Base-by-base conservation (phyloP, 2,113 vertebrate genomes). In the Loxodonta africana region DNA sequence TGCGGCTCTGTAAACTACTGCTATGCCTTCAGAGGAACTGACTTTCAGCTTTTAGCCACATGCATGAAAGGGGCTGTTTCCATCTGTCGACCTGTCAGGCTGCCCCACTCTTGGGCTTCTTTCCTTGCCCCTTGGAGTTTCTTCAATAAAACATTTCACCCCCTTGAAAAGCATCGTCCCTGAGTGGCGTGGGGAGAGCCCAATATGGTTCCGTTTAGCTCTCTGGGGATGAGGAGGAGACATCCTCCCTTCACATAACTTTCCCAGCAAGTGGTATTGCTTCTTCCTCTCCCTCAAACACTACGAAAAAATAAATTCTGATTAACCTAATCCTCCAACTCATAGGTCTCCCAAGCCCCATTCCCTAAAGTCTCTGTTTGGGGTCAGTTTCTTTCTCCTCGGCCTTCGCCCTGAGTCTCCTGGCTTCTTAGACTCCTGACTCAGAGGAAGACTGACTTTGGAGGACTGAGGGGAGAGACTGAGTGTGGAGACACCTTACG, bases 231-330 rank as follows among this genome's bases (percentile, higher is more conserved):
- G 78, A 85, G 76, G 67, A 77, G 74, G 57, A 77, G 30, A 91
- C 82, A 95, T 95, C 92, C 85, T 97, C 67, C n/a, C 71, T 65
- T 98, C 88, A 94, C 86, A 94, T 51, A 97, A 85, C 76, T 97
- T 97, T 98, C 78, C 87, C 89, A 95, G 88, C 94, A 91, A 98
- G 96, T 77, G 96, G 93, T 95, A 78, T 97, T 93, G 95, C 90
- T 92, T 95, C 76, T 92, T 97, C 82, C 26, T 97, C 63, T 51
- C 85, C 87, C 96, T 83, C 90, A 80, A 92, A 90, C 95, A 53
- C 44, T 87, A 84, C 33, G 21, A 73, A 28, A 67, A 97, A 97
- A 90, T 71, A 95, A 95, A 94, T 67, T 93, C 91, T 80, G 33
- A 89, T 90, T 93, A 67, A 93, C 73, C 62, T 53, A 81, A 51